Evolutionary conservation across 1,140 invertebrate genomes (phyloP).

Genomic region (Ridgeia piscesae): DNA sequence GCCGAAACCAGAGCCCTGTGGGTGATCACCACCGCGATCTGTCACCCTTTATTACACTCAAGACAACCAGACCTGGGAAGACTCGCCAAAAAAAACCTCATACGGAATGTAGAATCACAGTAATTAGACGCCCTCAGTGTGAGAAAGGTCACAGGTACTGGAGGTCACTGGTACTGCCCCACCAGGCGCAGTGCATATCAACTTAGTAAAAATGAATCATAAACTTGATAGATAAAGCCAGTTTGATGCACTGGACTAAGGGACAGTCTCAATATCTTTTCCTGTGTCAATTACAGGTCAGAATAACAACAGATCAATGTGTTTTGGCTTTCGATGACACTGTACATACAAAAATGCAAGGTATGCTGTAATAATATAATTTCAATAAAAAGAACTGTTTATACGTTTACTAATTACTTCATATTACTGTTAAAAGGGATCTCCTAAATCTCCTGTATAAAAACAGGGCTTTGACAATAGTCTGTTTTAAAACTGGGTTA

Average conservation of each 20-base stretch:
- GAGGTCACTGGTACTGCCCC: too few relatives aligned
- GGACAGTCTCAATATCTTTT: not conserved
- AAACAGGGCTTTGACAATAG: too few relatives aligned
- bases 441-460: too few relatives aligned
- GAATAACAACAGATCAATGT: too few relatives aligned
- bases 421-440: too few relatives aligned
- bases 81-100: not conserved
- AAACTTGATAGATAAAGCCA: not conserved
- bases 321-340: too few relatives aligned
- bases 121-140: not conserved
- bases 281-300: not conserved
- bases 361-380: not conserved
- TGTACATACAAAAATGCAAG: too few relatives aligned
- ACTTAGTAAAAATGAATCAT: not conserved
- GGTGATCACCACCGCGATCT: not conserved
- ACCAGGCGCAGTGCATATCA: not conserved
- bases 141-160: not conserved
- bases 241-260: not conserved
- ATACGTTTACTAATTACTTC: too few relatives aligned
- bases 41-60: not conserved
- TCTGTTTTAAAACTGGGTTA: too few relatives aligned
- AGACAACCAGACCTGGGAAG: not conserved
- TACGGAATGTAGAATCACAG: not conserved
- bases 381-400: too few relatives aligned
- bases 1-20: not conserved